These are phyloP conservation scores for Miichthys miiuy DNA, from an alignment of 2,797 vertebrate species.

Conservation along the genomic window DNA sequence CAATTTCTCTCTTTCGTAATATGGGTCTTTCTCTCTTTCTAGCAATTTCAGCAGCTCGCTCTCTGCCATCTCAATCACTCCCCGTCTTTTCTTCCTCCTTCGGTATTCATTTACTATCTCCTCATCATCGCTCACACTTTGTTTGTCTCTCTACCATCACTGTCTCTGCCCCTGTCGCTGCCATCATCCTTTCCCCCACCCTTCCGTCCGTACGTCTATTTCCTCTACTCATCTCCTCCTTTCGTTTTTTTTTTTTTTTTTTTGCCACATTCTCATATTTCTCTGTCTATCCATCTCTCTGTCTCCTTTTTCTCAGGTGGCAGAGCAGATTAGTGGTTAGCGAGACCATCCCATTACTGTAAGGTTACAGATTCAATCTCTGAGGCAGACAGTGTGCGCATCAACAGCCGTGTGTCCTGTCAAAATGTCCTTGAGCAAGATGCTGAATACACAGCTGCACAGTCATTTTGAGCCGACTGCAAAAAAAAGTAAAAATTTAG, in stretches of 20 bases:
- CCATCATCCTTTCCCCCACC: conserved; percentile 52
- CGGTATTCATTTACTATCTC: conserved; percentile 58
- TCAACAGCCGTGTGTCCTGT: conserved; percentile 64
- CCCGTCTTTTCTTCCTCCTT: conserved; percentile 20
- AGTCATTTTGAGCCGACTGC: conserved; percentile 45
- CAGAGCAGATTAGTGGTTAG: conserved; percentile 76
- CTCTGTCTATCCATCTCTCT: conserved; percentile 50
- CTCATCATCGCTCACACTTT: conserved; percentile 70
- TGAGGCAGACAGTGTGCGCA: conserved; percentile 53
- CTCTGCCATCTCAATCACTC: conserved; percentile 53
- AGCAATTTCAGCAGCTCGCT: conserved; percentile 39
- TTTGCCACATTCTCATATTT: conserved; percentile 58
- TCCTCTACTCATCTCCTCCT: conserved; percentile 48
- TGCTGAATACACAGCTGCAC: conserved; percentile 55
- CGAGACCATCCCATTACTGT: conserved; percentile 78
- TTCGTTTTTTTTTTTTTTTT: conserved; percentile 25
- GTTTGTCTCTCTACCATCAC: conserved; percentile 59
- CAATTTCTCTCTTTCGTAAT: conserved; percentile 43
- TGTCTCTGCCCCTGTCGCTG: conserved; percentile 45
- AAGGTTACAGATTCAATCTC: conserved; percentile 79
- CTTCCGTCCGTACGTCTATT: conserved; percentile 53
- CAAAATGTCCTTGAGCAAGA: conserved; percentile 75
- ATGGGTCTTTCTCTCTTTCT: conserved; percentile 36
- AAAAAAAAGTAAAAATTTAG: conserved; percentile 41
- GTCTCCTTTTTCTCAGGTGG: conserved; percentile 68